Percentiles rank a stretch among this genome's conserved stretches.
Evolutionary conservation across 2,113 vertebrate species (phyloP).

Genomic region (Girardinichthys multiradiatus): DNA sequence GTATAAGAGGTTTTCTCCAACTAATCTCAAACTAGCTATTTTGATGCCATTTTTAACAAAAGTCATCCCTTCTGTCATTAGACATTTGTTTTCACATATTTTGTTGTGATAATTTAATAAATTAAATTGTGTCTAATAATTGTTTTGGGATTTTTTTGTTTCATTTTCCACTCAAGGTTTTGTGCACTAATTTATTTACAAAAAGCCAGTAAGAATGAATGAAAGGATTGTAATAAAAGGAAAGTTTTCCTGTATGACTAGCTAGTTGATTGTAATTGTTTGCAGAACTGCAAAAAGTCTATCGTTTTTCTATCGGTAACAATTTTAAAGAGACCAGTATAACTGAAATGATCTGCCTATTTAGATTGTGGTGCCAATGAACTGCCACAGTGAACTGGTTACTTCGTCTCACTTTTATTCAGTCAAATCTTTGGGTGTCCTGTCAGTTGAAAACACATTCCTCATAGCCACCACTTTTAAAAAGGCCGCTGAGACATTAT

Average conservation of each 20-base stretch:
- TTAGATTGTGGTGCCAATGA: neutral
- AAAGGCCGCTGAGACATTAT: constrained; percentile 24
- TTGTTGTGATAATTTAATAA: too few species aligned
- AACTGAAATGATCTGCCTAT: neutral
- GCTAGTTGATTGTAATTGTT: neutral
- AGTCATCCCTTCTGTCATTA: too few species aligned
- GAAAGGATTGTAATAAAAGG: too few species aligned
- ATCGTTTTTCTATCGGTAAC: neutral
- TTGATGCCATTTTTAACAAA: too few species aligned
- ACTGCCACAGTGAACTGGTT: neutral
- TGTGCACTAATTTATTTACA: too few species aligned
- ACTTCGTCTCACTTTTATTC: neutral
- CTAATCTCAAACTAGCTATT: too few species aligned
- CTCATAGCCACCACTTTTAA: neutral
- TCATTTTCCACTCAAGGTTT: too few species aligned
- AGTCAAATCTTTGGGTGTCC: neutral
- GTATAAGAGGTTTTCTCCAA: too few species aligned
- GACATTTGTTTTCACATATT: too few species aligned
- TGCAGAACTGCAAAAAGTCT: neutral
- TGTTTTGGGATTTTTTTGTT: too few species aligned
- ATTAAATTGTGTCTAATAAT: too few species aligned
- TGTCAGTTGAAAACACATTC: neutral
- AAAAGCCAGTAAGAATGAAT: too few species aligned
- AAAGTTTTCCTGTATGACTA: neutral
- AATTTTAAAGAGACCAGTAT: neutral